A percentile compares a stretch with the other conserved stretches of the same genome.
phyloP scores from a whole-genome alignment of 2,113 vertebrate species.

The Nesogale talazaci region DNA sequence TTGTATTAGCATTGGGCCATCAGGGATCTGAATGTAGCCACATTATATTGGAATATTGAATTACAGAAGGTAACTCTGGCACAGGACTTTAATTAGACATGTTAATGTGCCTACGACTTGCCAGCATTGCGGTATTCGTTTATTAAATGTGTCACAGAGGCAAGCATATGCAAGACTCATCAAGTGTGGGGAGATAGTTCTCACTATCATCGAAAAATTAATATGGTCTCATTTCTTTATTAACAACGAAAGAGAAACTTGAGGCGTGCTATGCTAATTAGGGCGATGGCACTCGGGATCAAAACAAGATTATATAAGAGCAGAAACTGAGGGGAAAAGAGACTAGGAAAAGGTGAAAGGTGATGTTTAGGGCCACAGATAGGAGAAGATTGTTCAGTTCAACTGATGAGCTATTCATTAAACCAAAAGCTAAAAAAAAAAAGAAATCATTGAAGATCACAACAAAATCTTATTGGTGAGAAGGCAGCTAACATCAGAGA shows the following conservation, averaged over 20 bases:
- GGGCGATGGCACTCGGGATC: slow-evolving; percentile 44
- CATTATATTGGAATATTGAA: slow-evolving; percentile 25
- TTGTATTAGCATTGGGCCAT: not conserved
- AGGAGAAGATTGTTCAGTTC: slow-evolving; percentile 10
- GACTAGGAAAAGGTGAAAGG: not conserved
- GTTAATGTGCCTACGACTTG: slow-evolving; percentile 54
- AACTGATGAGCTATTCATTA: slow-evolving; percentile 36
- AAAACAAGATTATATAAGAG: slow-evolving; percentile 50
- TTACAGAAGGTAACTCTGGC: slow-evolving; percentile 26
- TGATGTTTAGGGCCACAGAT: not conserved
- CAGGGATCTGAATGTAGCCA: no score
- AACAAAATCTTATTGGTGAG: not conserved
- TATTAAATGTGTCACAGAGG: slow-evolving; percentile 64
- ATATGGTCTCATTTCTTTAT: slow-evolving; percentile 69
- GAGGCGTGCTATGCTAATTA: slow-evolving; percentile 79
- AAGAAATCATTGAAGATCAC: slow-evolving; percentile 29
- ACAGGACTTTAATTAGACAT: slow-evolving; percentile 65
- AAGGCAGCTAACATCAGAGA: not conserved
- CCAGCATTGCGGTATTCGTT: slow-evolving; percentile 46
- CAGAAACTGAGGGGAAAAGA: not conserved
- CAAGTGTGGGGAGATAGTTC: slow-evolving; percentile 27
- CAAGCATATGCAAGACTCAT: slow-evolving; percentile 60
- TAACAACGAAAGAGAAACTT: slow-evolving; percentile 70
- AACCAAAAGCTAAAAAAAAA: not conserved
- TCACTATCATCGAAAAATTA: slow-evolving; percentile 57